Evolutionary conservation across 2,113 vertebrate species (phyloP).

Genomic region (Trochalopteron elliotii): DNA sequence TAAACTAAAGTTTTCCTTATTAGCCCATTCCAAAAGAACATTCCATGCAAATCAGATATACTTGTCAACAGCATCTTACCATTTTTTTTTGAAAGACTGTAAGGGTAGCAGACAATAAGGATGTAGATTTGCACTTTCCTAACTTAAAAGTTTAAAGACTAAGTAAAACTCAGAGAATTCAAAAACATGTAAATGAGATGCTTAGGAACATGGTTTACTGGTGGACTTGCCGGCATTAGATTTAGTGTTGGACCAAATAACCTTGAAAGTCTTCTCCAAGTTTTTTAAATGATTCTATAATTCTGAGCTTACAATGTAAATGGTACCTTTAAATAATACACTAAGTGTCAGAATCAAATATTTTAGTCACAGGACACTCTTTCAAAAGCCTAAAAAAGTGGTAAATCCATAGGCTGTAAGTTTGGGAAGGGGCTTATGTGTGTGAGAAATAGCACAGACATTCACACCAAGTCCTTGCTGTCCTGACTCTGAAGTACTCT

Average conservation of each 20-base stretch:
- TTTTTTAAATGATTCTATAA: background rate
- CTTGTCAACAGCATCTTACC: background rate
- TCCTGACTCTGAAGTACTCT: background rate
- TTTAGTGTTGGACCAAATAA: background rate
- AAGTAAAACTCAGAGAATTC: background rate
- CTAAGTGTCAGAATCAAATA: background rate
- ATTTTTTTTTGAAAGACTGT: background rate
- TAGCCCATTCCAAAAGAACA: background rate
- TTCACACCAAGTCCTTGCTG: background rate
- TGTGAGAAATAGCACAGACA: background rate
- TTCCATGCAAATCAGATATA: background rate
- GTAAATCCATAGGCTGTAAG: background rate
- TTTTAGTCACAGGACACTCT: background rate
- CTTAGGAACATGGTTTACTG: background rate
- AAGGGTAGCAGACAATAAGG: background rate
- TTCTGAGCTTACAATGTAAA: background rate
- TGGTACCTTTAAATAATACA: background rate
- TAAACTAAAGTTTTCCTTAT: background rate
- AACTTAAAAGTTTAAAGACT: background rate
- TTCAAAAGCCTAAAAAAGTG: background rate
- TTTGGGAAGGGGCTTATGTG: too few species aligned
- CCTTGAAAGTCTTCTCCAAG: background rate
- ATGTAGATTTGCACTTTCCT: background rate
- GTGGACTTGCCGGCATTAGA: accelerated
- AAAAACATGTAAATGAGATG: background rate